A percentile compares a stretch with the other conserved stretches of the same genome.
Conservation (phyloP, 2,888 invertebrate species). For the Melipona beecheii region DNA sequence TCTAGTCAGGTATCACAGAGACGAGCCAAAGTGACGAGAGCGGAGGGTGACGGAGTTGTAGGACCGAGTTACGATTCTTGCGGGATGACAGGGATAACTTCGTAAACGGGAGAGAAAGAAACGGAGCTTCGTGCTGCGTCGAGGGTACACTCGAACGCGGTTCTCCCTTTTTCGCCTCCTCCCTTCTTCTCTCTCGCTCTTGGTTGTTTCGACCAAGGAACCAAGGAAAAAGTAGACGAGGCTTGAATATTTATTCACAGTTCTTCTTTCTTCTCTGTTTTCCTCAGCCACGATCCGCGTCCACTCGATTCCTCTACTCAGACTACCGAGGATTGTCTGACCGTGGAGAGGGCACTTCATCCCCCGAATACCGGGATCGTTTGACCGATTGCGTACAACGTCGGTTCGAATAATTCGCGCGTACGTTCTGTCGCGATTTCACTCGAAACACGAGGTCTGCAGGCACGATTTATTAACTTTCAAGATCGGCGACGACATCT, state of each 20-base stretch:
- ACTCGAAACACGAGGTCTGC: background rate
- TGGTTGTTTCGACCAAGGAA: conserved; percentile 9
- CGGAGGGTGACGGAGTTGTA: conserved; percentile 8
- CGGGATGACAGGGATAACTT: conserved; percentile 47
- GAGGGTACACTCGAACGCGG: conserved; percentile 60
- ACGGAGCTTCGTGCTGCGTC: conserved; percentile 44
- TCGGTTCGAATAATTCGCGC: conserved; percentile 10
- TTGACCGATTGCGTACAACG: background rate
- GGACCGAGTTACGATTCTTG: conserved; percentile 60
- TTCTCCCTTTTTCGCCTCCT: background rate
- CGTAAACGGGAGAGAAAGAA: conserved; percentile 58
- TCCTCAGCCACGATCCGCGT: conserved; percentile 45
- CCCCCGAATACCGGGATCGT: conserved; percentile 30
- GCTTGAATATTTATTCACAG: conserved; percentile 73
- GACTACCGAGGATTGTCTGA: conserved; percentile 47
- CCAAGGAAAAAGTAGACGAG: conserved; percentile 40
- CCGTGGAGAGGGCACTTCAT: conserved; percentile 28
- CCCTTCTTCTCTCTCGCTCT: no score
- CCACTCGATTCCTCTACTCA: conserved; percentile 55
- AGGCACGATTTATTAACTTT: conserved; percentile 13
- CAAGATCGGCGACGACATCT: background rate
- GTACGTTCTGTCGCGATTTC: background rate
- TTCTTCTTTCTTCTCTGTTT: background rate
- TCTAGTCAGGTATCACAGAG: conserved; percentile 13
- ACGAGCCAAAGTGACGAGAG: conserved; percentile 26